Base-by-base conservation (phyloP, 1,140 invertebrate species). In the Euwallacea similis region DNA sequence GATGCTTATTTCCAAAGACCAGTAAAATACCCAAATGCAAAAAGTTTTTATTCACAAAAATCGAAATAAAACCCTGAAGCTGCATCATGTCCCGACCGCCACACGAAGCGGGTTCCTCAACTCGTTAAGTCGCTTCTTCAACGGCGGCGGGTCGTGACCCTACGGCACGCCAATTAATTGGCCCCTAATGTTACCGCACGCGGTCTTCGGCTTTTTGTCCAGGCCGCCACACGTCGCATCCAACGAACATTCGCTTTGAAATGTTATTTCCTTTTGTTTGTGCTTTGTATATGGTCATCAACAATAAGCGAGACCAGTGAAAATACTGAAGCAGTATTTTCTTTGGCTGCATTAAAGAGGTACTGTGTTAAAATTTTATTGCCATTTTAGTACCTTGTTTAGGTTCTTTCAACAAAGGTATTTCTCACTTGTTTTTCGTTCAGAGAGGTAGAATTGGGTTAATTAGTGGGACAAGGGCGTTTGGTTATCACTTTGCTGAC, bases 81-180 rank as follows among this genome's bases (percentile, higher is more conserved):
- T 50, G 46, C 13, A 33, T 33, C 21, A 33, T 10, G 6, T 11
- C 46, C 46, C 13, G 46, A 50, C 46, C 46, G 46, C 9, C 46
- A 42, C 59, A 16, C 21, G 11, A n/a, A 33, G 42, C 63, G 21
- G 63, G 47, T 61, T 55, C 60, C 42, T 68, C 59, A 46, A 69
- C 69, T 71, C 62, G 61, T 71, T 71, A 64, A 33, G 69, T 44
- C 55, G 66, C 66, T 61, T 60, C 69, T 71, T 58, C 59, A 16
- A 44, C 69, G 60, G 68, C 56, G 61, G 69, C 69, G 70, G 70
- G 64, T 66, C 64, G 65, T 67, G 70, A 67, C 69, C 69, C 60
- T 59, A 54, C 61, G 55, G 60, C 61, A 71, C 69, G 69, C 69
- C 69, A 71, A 71, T 71, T 71, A 71, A 71, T 71, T 71, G 69